Base-by-base conservation (phyloP, 2,113 vertebrate species). In the Melozone crissalis region DNA sequence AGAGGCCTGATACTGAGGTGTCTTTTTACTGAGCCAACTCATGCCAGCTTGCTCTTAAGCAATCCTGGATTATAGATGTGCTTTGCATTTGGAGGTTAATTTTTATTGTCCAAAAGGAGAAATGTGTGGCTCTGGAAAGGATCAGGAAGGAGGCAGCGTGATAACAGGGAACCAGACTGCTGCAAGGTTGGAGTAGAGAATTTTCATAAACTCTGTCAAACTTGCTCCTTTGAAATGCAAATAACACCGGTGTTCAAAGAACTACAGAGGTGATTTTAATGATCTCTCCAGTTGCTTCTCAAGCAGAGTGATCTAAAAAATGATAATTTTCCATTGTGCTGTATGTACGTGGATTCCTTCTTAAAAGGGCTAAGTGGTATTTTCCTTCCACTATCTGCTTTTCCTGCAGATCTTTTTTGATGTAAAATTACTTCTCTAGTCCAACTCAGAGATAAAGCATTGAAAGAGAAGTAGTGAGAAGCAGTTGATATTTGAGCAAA, bases 181-280 rank as follows among this genome's bases (percentile, higher is more conserved):
- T 66, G 10, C 54, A 68, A 49, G 58, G 41, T 66, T 28, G 14
- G 33, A 78, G 52, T 5, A 66, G 44, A 37, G 41, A 80, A 49
- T 46, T 76, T 51, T 20, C 71, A 57, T 49, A 66, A 89, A 39
- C 31, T 76, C 66, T 90, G 37, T 73, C 63, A 80, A 54, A 84
- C 67, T 77, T 76, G 10, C 20, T 90, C 27, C 44, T 92, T 74
- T 92, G 72, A 94, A 90, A 92, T 92, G 75, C 44, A 90, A 30
- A 90, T 91, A 75, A 79, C 17, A 46, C 26, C 16, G 19, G 31
- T 24, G 63, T 75, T 94, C 62, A 90, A 33, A 91, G 86, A 93
- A 44, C 54, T 73, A 11, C 49, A 18, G 76, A 80, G 21, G 59
- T 95, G 67, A 94, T 90, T 88, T 90, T 85, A 90, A 76, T 88